Evolutionary conservation across 2,113 vertebrate genomes (phyloP).

Genomic region (Scartelaos histophorus): DNA sequence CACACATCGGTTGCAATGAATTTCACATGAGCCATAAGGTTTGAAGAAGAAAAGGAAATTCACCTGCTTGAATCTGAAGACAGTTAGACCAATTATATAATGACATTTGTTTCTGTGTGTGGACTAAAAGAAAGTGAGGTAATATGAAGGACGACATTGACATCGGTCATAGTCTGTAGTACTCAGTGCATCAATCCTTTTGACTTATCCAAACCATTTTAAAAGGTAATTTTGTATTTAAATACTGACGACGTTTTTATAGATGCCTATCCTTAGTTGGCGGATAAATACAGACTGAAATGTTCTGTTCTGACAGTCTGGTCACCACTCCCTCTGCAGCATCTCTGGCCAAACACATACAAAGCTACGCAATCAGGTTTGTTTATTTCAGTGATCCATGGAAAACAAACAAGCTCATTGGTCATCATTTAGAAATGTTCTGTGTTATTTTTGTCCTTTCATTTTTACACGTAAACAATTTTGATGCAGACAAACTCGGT

Average conservation of each 20-base stretch:
- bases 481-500: no score
- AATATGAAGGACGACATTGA: background rate
- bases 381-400: background rate
- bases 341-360: background rate
- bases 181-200: background rate
- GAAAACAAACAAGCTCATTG: no score
- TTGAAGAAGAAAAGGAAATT: conserved; percentile 33
- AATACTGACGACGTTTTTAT: no score
- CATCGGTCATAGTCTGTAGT: background rate
- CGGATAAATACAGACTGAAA: background rate
- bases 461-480: no score
- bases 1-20: conserved; percentile 46
- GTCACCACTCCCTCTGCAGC: background rate
- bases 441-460: no score
- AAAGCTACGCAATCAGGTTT: background rate
- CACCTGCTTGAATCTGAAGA: conserved; percentile 32
- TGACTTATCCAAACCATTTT: background rate
- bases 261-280: no score
- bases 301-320: background rate
- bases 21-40: conserved; percentile 50
- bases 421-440: no score
- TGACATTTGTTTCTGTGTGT: conserved; percentile 9
- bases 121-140: background rate
- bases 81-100: conserved; percentile 12
- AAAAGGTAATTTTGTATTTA: background rate